Conservation (phyloP, 37 sponge, comb jelly and placozoan species). For the Agelas oroides region DNA sequence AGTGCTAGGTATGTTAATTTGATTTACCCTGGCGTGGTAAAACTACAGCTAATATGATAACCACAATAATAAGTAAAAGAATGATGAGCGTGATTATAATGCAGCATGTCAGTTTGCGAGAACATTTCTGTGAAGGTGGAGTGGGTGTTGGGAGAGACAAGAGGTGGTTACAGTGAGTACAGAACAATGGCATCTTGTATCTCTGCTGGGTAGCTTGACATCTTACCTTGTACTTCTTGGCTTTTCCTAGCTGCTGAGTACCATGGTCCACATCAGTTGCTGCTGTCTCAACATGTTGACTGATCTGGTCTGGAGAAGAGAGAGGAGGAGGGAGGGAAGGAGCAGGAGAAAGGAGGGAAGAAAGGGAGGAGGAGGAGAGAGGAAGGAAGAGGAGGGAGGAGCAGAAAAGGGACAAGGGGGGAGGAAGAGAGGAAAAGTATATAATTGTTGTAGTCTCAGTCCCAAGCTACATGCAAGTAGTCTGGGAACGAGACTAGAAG, state of each 20-base stretch:
- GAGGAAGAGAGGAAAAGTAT: no score
- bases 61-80: slow-evolving; percentile 44
- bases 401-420: no score
- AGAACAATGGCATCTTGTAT: neutral
- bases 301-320: slow-evolving; percentile 11
- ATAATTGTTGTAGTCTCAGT: no score
- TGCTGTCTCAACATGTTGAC: slow-evolving; percentile 1
- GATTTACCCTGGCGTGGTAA: no score
- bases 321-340: neutral
- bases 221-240: slow-evolving; percentile 67
- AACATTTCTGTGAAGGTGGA: slow-evolving; percentile 30
- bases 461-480: no score
- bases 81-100: slow-evolving; percentile 34
- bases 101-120: slow-evolving; percentile 53
- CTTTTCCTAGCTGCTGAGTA: slow-evolving; percentile 59
- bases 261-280: slow-evolving; percentile 37
- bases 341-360: no score
- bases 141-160: neutral
- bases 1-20: no score
- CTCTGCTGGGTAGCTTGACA: no score
- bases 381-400: no score
- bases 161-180: neutral
- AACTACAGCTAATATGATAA: neutral
- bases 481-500: no score
- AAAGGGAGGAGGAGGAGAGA: no score